Evolutionary conservation across 2,888 invertebrate genomes (phyloP).

Genomic region (Chaetoderma sp.): DNA sequence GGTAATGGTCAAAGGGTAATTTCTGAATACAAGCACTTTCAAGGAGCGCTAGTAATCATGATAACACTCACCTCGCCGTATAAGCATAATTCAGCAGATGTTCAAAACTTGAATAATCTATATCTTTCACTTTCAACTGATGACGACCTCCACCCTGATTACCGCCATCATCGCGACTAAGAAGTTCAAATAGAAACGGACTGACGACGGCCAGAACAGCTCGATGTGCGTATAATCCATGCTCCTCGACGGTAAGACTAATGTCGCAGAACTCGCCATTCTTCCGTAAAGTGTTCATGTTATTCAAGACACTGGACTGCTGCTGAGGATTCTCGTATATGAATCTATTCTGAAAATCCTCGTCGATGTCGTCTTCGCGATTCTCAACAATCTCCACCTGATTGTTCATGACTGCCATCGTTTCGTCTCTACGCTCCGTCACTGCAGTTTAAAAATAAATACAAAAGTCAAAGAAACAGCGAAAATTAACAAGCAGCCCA

Average conservation of each 20-base stretch:
- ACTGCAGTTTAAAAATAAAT: too few species aligned
- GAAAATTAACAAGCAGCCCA: too few species aligned
- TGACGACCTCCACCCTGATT: slow-evolving; percentile 70
- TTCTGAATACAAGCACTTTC: not conserved
- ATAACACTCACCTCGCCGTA: slow-evolving; percentile 75
- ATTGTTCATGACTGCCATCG: too few species aligned
- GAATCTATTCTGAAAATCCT: too few species aligned
- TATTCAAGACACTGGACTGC: slow-evolving; percentile 73
- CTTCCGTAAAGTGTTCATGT: slow-evolving; percentile 84
- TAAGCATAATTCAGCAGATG: slow-evolving; percentile 86
- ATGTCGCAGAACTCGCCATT: slow-evolving; percentile 90
- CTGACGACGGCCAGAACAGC: slow-evolving; percentile 85
- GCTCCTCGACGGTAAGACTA: slow-evolving; percentile 81
- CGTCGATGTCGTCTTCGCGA: too few species aligned
- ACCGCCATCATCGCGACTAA: slow-evolving; percentile 68
- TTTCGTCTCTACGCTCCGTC: too few species aligned
- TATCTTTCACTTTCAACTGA: slow-evolving; percentile 75
- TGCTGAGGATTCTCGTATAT: slow-evolving; percentile 53
- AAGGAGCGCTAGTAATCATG: too few species aligned
- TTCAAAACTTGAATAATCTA: slow-evolving; percentile 79
- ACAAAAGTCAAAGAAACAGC: too few species aligned
- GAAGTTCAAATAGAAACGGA: slow-evolving; percentile 81
- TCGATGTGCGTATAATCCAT: slow-evolving; percentile 82
- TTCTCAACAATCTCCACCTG: too few species aligned
- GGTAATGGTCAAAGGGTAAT: not conserved